A percentile compares a stretch with the other conserved stretches of the same genome.
Evolutionary conservation across 2,888 invertebrate species (phyloP).

Genomic region (Melipona beecheii): DNA sequence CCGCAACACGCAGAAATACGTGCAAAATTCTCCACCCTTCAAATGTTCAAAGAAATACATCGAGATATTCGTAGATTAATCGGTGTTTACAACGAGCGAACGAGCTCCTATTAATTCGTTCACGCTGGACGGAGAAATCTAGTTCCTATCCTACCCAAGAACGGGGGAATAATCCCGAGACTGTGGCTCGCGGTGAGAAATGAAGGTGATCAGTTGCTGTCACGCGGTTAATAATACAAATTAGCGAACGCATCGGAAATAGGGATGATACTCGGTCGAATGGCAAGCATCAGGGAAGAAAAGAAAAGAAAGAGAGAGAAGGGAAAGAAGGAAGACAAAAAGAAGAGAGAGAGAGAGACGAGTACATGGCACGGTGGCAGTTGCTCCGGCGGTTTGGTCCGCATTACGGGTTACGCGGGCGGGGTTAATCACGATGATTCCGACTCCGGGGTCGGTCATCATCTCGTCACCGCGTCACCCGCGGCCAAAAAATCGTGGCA

Average conservation of each 20-base stretch:
- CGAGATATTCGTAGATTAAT: neutral
- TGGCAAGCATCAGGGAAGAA: conserved; percentile 19
- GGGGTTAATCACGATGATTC: conserved; percentile 83
- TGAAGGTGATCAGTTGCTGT: conserved; percentile 62
- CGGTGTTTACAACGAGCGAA: neutral
- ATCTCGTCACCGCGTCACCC: conserved; percentile 84
- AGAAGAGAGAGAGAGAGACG: neutral
- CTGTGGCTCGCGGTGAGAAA: conserved; percentile 24
- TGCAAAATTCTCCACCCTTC: too few relatives aligned
- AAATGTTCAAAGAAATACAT: too few relatives aligned
- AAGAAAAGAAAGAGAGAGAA: neutral
- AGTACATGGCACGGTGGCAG: conserved; percentile 80
- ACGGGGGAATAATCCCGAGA: neutral
- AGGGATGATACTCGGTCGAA: conserved; percentile 30
- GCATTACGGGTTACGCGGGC: conserved; percentile 82
- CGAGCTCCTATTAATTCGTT: conserved; percentile 27
- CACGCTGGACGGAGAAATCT: neutral
- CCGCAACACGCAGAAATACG: too few relatives aligned
- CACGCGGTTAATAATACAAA: conserved; percentile 66
- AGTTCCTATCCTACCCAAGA: neutral
- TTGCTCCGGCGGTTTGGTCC: conserved; percentile 73
- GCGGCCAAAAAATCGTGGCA: conserved; percentile 76
- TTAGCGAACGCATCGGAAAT: conserved; percentile 48
- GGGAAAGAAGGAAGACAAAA: neutral
- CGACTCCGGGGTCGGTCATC: conserved; percentile 80